Evolutionary conservation across 1,140 invertebrate species (phyloP), one percentile per base, ranked within the genome.

Genomic region (Heliconius congener): DNA sequence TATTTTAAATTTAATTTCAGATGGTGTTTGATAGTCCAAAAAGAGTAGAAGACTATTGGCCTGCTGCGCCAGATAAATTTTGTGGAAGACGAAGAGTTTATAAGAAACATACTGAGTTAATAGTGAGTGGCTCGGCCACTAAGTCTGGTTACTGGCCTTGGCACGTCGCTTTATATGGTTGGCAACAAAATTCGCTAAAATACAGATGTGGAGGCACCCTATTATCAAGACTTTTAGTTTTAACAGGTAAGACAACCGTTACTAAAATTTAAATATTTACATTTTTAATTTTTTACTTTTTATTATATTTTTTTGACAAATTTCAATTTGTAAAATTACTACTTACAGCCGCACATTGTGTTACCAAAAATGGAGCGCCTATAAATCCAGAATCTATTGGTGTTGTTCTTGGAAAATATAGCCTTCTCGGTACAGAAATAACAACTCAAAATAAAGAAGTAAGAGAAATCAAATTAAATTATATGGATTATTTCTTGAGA

Each of bases 141-240:
- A 85, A 84, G 5, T 95, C 96, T 8, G 97, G 97, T 1, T 97
- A 98, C 83, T 98, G 97, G 97, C 98, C 98, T 1, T 98, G 97
- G 97, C 96, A 98, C 86, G 96, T 96, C 2, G 96, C 97, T 16
- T 94, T 98, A 1, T 97, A 97, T 83, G 97, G 96, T 84, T 96
- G 97, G 84, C 96, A 97, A 46, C 95, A 96, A 11, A 30, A 37
- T 8, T 34, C 19, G 6, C 23, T 88, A 11, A 84, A 83, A 30
- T 93, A 93, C 37, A 88, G 84, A n/a, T 91, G 90, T 77, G 92
- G 90, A 60, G 92, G 90, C 2, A 91, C 87, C 13, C 79, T 93
- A 37, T 66, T 91, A 4, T 88, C 85, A 0, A 87, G 86, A 75
- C 83, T 70, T 34, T 46, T 85, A 18, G 84, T 93, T 8, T 78